Evolutionary conservation across 1,140 invertebrate species (phyloP).

Genomic region (Plectrocnemia conspersa): DNA sequence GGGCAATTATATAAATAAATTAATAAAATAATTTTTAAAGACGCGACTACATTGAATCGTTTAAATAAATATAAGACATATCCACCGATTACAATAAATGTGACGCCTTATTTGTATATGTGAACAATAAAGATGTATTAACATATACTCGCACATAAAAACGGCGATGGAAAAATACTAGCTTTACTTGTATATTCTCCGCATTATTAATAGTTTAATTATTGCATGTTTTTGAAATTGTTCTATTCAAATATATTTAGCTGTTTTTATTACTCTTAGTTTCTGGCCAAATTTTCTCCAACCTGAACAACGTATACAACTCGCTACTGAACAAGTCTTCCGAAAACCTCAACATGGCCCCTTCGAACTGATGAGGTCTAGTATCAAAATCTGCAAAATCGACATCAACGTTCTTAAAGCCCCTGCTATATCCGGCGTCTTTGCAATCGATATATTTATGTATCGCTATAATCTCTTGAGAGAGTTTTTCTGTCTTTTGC

Average conservation of each 20-base stretch:
- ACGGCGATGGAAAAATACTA: too few species aligned
- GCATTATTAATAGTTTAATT: too few species aligned
- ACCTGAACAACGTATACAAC: slow-evolving; percentile 47
- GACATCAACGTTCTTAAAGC: slow-evolving; percentile 39
- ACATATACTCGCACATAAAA: too few species aligned
- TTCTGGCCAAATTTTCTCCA: slow-evolving; percentile 46
- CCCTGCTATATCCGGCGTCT: slow-evolving; percentile 39
- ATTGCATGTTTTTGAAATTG: slow-evolving; percentile 4
- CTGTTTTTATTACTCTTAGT: neutral
- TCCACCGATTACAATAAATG: too few species aligned
- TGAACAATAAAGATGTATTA: too few species aligned
- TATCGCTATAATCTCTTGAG: slow-evolving; percentile 38
- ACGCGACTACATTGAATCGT: too few species aligned
- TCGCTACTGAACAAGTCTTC: slow-evolving; percentile 45
- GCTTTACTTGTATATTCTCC: too few species aligned
- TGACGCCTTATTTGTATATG: too few species aligned
- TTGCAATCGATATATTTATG: slow-evolving; percentile 50
- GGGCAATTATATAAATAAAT: too few species aligned
- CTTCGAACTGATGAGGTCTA: slow-evolving; percentile 50
- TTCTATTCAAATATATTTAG: too few species aligned
- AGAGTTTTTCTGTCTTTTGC: slow-evolving; percentile 36
- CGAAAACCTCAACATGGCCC: slow-evolving; percentile 47
- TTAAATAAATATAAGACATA: too few species aligned
- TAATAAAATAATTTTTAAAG: too few species aligned
- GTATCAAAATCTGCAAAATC: slow-evolving; percentile 49